Base-by-base conservation (phyloP, 2,113 vertebrate genomes). In the Menidia beryllina region DNA sequence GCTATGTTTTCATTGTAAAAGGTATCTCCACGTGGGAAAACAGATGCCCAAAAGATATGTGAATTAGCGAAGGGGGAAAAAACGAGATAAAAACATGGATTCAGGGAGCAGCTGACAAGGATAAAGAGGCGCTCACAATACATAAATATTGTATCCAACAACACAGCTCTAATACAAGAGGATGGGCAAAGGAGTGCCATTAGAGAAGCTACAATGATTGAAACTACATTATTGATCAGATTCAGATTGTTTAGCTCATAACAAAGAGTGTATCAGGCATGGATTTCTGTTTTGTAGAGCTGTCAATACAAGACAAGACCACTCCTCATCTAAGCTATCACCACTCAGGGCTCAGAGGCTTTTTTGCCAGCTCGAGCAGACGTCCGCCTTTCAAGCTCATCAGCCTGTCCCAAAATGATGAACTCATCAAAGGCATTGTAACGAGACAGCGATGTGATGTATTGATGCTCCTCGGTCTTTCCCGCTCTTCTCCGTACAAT, bases 401-500 rank as follows among this genome's bases (percentile, higher is more conserved):
- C 86, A 88, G 87, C 65, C 70, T 83, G 68, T 68, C 65, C 76
- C 59, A 78, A 87, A 47, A 63, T 88, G 88, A 92, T 75, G 77
- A 90, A 87, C 81, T 90, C 79, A 89, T 91, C 87, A 92, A 89
- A 92, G 77, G 72, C 68, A 64, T 79, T 78, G 72, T 79, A 71
- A 82, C 66, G 69, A 64, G 54, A 62, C 20, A 3, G 68, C 76
- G 66, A 71, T 67, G 72, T 26, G 39, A 67, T 15, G 66, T 48
- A 53, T 52, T 27, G 1, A 47, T 17, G 5, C 61, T 77, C 55
- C 61, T 75, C 45, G 21, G 36, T 10, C 10, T 49, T 74, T 74
- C 56, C 69, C 30, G 47, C 48, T 86, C 39, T 73, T 57, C 69
- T 66, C 38, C 15, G 5, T 14, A 45, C 7, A 45, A 45, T n/a